Evolutionary conservation across 2,113 vertebrate genomes (phyloP).

Genomic region (Otus sunia): DNA sequence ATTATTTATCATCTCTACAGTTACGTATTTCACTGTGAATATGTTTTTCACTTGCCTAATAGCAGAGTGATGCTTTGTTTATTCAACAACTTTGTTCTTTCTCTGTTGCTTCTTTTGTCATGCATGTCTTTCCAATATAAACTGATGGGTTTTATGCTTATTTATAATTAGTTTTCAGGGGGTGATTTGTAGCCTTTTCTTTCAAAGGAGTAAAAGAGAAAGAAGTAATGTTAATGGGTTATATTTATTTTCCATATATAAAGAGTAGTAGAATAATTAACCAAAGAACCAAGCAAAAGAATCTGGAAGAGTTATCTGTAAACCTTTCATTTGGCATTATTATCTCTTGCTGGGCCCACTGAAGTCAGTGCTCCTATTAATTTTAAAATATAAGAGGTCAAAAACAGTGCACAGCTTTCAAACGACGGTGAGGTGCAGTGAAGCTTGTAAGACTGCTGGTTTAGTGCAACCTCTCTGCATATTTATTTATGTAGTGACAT

Average conservation of each 20-base stretch:
- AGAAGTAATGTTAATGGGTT: background rate
- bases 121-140: background rate
- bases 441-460: background rate
- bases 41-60: slow-evolving; percentile 23
- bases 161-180: background rate
- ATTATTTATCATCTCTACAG: background rate
- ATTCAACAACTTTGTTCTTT: background rate
- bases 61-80: background rate
- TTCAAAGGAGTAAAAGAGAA: background rate
- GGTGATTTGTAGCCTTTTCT: background rate
- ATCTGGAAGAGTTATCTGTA: background rate
- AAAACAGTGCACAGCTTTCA: background rate
- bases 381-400: background rate
- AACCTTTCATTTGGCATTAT: background rate
- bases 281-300: background rate
- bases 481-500: background rate
- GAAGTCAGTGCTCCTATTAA: background rate
- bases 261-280: background rate
- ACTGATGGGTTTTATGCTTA: background rate
- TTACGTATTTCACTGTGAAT: background rate
- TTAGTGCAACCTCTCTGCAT: background rate
- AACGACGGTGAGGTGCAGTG: background rate
- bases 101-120: background rate
- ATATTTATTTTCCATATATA: background rate
- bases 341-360: background rate